These are phyloP conservation scores for Polyploca ridens DNA, from an alignment of 2,888 invertebrate species.

Conservation along the genomic window DNA sequence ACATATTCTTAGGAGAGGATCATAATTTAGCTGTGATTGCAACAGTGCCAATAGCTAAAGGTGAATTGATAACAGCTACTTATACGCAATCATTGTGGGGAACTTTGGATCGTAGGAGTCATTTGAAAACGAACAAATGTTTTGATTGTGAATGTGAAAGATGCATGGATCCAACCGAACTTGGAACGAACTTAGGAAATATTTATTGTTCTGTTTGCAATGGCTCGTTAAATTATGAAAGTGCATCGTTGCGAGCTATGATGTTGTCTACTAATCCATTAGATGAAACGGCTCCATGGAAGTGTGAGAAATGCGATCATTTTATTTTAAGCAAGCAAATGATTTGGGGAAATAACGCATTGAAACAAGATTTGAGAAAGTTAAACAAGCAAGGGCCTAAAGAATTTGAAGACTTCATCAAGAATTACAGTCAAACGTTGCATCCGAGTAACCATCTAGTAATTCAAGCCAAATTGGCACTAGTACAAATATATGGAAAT, in stretches of 20 bases:
- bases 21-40: constrained; percentile 86
- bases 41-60: constrained; percentile 87
- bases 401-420: constrained; percentile 86
- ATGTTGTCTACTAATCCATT: constrained; percentile 86
- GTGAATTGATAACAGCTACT: constrained; percentile 87
- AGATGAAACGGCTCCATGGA: constrained; percentile 85
- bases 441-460: constrained; percentile 88
- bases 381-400: constrained; percentile 81
- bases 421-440: constrained; percentile 85
- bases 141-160: constrained; percentile 88
- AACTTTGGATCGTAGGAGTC: constrained; percentile 86
- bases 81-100: constrained; percentile 90
- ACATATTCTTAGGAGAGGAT: constrained; percentile 85
- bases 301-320: constrained; percentile 86
- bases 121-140: constrained; percentile 86
- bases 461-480: constrained; percentile 87
- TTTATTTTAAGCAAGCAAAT: constrained; percentile 84
- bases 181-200: constrained; percentile 86
- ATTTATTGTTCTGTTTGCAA: constrained; percentile 87
- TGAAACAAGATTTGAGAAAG: constrained; percentile 84
- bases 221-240: constrained; percentile 60
- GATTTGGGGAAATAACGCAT: constrained; percentile 85
- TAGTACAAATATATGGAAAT: constrained; percentile 88
- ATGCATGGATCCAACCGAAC: constrained; percentile 89
- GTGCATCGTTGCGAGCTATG: constrained; percentile 67